Evolutionary conservation across 2,888 invertebrate genomes (phyloP).

Genomic region (Tridacna gigas): DNA sequence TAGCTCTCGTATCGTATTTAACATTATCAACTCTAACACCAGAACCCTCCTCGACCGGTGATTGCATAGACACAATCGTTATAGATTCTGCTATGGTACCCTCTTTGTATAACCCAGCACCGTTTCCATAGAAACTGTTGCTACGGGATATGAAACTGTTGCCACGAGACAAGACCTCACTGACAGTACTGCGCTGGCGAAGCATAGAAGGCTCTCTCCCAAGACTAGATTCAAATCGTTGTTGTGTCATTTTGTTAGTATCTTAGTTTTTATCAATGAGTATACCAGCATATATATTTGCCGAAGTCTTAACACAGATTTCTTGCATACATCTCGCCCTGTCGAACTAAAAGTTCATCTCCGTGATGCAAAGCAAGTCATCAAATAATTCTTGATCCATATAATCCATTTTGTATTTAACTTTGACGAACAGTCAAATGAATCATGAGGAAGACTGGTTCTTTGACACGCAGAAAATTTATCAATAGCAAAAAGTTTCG

Average conservation of each 20-base stretch:
- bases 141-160: conserved; percentile 52
- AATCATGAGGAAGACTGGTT: no score
- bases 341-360: no score
- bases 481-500: no score
- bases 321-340: no score
- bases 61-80: conserved; percentile 53
- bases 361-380: no score
- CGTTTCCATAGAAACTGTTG: conserved; percentile 36
- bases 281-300: background rate
- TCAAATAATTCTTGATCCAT: no score
- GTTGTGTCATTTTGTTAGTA: conserved; percentile 6
- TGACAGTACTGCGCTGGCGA: conserved; percentile 12
- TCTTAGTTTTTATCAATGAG: background rate
- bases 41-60: conserved; percentile 44
- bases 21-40: conserved; percentile 43
- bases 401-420: no score
- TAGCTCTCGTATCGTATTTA: conserved; percentile 46
- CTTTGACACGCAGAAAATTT: no score
- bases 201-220: conserved; percentile 6
- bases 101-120: conserved; percentile 43
- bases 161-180: conserved; percentile 42
- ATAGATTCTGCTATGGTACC: conserved; percentile 56
- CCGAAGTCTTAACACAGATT: no score
- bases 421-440: no score
- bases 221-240: background rate